Evolutionary conservation across 2,113 vertebrate genomes (phyloP).

Genomic region (Alligator sinensis): DNA sequence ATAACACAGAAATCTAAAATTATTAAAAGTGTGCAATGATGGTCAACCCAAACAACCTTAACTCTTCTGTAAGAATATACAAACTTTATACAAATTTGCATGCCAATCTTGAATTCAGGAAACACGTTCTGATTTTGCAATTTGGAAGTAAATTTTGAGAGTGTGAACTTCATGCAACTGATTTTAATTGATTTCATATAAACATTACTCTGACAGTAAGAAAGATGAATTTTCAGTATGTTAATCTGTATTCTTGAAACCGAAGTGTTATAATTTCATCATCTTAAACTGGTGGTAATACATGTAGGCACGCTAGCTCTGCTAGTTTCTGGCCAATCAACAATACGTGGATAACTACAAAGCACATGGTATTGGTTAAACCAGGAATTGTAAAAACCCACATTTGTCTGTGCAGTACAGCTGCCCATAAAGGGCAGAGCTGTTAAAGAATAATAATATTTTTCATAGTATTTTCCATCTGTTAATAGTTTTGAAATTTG

Average conservation of each 20-base stretch:
- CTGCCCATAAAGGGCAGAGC: background rate
- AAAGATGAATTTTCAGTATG: background rate
- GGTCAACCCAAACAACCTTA: background rate
- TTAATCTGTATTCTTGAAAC: background rate
- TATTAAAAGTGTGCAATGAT: background rate
- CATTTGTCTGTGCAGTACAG: background rate
- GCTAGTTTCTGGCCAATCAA: background rate
- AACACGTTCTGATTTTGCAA: accelerated
- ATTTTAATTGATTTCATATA: background rate
- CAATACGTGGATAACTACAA: background rate
- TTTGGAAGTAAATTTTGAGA: background rate
- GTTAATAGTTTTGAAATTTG: background rate
- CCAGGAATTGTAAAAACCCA: background rate
- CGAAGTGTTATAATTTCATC: background rate
- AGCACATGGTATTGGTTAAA: background rate
- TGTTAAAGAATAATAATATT: background rate
- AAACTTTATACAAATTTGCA: background rate
- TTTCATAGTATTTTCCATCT: accelerated
- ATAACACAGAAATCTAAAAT: background rate
- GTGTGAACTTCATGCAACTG: background rate
- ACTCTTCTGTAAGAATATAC: background rate
- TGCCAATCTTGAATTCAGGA: background rate
- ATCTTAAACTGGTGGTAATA: background rate
- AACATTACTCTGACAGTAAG: accelerated
- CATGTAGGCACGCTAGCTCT: background rate